Evolutionary conservation across 2,888 invertebrate genomes (phyloP).

Genomic region (Polydrusus pterygomalis): DNA sequence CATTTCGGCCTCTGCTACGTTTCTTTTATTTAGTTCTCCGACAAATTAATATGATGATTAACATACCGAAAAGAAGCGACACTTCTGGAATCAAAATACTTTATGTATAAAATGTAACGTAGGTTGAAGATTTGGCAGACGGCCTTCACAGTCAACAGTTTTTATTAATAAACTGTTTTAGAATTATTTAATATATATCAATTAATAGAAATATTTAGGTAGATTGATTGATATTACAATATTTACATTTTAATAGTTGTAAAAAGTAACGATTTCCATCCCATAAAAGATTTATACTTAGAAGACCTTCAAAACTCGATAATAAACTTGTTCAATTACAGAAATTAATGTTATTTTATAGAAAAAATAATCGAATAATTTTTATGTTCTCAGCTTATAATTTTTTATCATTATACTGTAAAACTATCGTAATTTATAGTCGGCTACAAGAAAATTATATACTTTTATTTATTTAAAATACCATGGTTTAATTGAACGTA

Average conservation of each 20-base stretch:
- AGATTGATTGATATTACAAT: not conserved
- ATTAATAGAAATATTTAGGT: not conserved
- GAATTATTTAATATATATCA: not conserved
- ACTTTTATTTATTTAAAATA: constrained; percentile 12
- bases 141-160: constrained; percentile 29
- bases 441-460: constrained; percentile 2
- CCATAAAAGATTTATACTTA: constrained; percentile 6
- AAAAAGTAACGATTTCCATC: not conserved
- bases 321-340: constrained; percentile 12
- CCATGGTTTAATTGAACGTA: not conserved
- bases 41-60: constrained; percentile 11
- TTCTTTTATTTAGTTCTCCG: not conserved
- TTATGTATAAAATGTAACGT: constrained; percentile 11
- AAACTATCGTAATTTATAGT: constrained; percentile 19
- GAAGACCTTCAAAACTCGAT: constrained; percentile 18
- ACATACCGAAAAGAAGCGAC: constrained; percentile 16
- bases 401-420: constrained; percentile 10
- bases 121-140: constrained; percentile 18
- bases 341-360: constrained; percentile 6
- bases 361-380: constrained; percentile 5
- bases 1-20: not conserved
- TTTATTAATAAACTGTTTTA: constrained; percentile 3
- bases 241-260: not conserved
- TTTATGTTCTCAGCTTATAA: constrained; percentile 28
- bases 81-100: constrained; percentile 7